Base-by-base conservation (phyloP, 2,888 invertebrate species). In the Eustalomyia histrio region DNA sequence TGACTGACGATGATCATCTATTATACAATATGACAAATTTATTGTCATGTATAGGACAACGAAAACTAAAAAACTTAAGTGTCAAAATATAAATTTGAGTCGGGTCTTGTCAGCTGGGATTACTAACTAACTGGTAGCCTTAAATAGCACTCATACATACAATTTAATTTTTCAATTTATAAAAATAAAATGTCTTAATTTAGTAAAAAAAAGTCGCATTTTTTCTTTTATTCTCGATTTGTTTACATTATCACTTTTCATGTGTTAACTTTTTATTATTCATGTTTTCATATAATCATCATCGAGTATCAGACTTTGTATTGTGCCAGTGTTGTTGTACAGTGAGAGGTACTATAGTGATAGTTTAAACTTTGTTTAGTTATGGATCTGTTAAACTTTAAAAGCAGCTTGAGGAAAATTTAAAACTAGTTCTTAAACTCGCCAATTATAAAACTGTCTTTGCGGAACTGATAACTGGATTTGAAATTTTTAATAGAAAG, bases 161-260 rank as follows among this genome's bases (percentile, higher is more conserved):
- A 72, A 68, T 68, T 76, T 21, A 72, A 72, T 72, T 72, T 65
- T 67, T 50, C 33, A 78, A 67, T 67, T 73, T 61, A 61, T 53
- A 52, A 60, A 61, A 65, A 63, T 60, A 55, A 55, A 67, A 72
- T 73, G 47, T 72, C 35, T 57, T 55, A 61, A 67, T 72, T 72
- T 61, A 55, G 50, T 39, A 9, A 47, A 39, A 29, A 47, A 47
- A 47, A n/a, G n/a, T 47, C 43, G 43, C 43, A n/a, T 73, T 39
- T 71, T 60, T 53, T 71, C 47, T 55, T 68, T 17, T 55, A 29
- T 55, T 72, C 10, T 50, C 63, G 16, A 14, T 50, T 16, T 67
- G 43, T 68, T 79, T 55, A 63, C 39, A 67, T 73, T 79, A 73
- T 68, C 73, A 73, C 52, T 79, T 68, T 57, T 63, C 63, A 73